Base-by-base conservation (phyloP, 2,888 invertebrate species). In the Tetranychus truncatus region DNA sequence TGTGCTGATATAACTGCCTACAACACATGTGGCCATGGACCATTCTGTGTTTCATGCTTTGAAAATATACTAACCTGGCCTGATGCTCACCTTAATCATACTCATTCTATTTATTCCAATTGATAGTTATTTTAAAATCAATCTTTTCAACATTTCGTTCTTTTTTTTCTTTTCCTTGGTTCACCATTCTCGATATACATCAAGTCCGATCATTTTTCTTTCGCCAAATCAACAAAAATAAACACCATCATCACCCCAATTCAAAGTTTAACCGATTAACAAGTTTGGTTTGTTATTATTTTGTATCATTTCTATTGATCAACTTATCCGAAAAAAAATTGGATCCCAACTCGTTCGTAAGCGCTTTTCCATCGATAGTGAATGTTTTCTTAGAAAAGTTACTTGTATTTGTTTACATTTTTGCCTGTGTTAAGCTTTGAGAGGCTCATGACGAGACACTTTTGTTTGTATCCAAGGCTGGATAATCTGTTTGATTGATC, bases 1-100 rank as follows among this genome's bases (percentile, higher is more conserved):
- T 73, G 73, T 45, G 73, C 73, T 21, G 73, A 73, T 24, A 45
- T 73, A 20, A 73, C 73, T 24, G 73, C 73, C 66, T 65, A n/a
- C 65, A 73, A 73, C 21, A 15, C 24, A 21, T 73, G 73, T 45
- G 73, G 73, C 20, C 73, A 73, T 65, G 73, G 73, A 55, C 73
- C 73, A 11, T 73, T 65, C 55, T 73, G 73, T 45, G 34, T 73
- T 24, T 24, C 73, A 18, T 73, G 73, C 24, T 73, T 73, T 55
- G 73, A 73, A 24, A 73, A 66, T 24, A 34, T 73, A 8, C 18
- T 65, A 15, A 73, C 73, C 9, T 73, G 69, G 69, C 55, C 55
- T 55, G 55, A 55, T 55, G 55, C 55, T 55, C 55, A 55, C 3
- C 55, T 55, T 55, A 55, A 55, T 7, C 15, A 15, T 15, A 55